Conservation (phyloP, 2,888 invertebrate species). For the Schrankia costaestrigalis region DNA sequence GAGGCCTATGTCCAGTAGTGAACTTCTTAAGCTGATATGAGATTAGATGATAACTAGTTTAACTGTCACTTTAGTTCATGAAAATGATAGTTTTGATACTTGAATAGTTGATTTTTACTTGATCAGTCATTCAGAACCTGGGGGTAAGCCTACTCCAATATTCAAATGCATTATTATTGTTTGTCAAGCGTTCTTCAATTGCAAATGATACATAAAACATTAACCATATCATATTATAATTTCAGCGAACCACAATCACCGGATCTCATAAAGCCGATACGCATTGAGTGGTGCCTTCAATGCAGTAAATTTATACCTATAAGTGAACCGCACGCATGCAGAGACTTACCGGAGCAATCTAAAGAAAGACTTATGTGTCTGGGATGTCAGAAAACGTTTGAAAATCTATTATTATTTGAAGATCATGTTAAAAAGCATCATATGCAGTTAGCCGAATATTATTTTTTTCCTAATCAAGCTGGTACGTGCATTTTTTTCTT, state of each 20-base stretch:
- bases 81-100: too few relatives aligned
- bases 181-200: too few relatives aligned
- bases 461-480: constrained; percentile 44
- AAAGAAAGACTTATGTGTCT: constrained; percentile 33
- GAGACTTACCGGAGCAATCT: neutral
- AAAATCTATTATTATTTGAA: constrained; percentile 39
- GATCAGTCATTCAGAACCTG: too few relatives aligned
- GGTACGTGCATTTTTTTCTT: constrained; percentile 12
- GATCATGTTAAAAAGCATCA: constrained; percentile 48
- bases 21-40: too few relatives aligned
- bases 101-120: too few relatives aligned
- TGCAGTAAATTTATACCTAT: constrained; percentile 31
- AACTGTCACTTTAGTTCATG: too few relatives aligned
- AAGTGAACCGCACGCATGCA: constrained; percentile 10
- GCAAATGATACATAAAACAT: neutral
- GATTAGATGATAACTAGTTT: too few relatives aligned
- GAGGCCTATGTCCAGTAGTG: too few relatives aligned
- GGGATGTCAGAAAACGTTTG: constrained; percentile 43
- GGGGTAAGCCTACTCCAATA: too few relatives aligned
- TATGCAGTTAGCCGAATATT: constrained; percentile 36
- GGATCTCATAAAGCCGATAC: constrained; percentile 42
- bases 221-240: constrained; percentile 16
- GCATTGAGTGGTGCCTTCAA: constrained; percentile 37
- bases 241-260: constrained; percentile 40
- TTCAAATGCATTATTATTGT: too few relatives aligned